Evolutionary conservation across 2,113 vertebrate species (phyloP), one percentile per base, ranked within the genome.

Genomic region (Bubalus kerabau): DNA sequence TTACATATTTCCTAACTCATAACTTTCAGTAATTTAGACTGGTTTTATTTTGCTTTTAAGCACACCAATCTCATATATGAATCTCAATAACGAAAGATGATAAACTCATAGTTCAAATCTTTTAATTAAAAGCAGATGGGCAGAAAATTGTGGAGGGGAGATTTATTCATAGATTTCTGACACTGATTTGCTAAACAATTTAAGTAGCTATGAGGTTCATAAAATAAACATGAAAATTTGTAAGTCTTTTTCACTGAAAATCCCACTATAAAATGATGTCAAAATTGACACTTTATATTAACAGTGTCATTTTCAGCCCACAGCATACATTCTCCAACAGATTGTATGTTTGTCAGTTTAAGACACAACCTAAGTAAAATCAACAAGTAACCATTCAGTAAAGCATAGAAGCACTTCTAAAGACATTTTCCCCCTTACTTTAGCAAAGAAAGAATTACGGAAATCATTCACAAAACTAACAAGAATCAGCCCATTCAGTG

Each of bases 401-500:
- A 98, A 95, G 30, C 0, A 28, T 0, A 81, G 50, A 40, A 67
- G 62, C n/a, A 97, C 96, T 96, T 93, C 92, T 91, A 14, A 91
- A 26, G 64, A 26, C 4, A 54, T 81, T 92, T 71, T 36, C 56
- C 8, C 67, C 59, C 80, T 97, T 86, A 90, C 76, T 52, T 92
- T 50, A 94, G 92, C 76, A 98, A 95, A 91, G 54, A 84, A 46
- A 88, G 56, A 94, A 95, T 84, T 97, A 96, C 1, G 82, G 57
- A 95, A 94, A 92, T 14, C 50, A 93, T 98, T 98, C 60, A 97
- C 8, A 95, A 96, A 98, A 93, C 85, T 62, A 80, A 92, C 48
- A 86, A 98, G 64, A 98, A 98, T 89, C 83, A 93, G 71, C 28
- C 52, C 95, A 96, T 93, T 98, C 97, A 96, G 85, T 97, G 89